These are phyloP conservation scores for Limnephilus auricula DNA, from an alignment of 2,888 invertebrate species.

Conservation along the genomic window DNA sequence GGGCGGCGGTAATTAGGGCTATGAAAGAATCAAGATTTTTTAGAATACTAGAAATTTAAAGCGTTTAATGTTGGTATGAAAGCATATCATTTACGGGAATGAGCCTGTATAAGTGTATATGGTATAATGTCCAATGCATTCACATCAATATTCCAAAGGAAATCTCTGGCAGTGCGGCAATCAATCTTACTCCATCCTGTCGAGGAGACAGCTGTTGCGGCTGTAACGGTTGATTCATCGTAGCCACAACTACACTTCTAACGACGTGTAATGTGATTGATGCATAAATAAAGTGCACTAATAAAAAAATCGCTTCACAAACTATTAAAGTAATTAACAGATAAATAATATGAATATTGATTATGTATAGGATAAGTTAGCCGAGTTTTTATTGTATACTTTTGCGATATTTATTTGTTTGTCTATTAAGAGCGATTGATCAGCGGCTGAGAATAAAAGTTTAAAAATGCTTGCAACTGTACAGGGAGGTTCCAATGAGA, in stretches of 20 bases:
- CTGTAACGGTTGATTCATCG: slow-evolving; percentile 45
- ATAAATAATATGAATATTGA: no score
- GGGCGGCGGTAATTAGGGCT: no score
- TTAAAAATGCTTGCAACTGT: no score
- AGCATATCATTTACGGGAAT: not conserved
- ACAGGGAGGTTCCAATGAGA: no score
- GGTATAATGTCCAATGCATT: not conserved
- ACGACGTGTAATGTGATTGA: not conserved
- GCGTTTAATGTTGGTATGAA: not conserved
- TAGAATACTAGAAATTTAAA: not conserved
- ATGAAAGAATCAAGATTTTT: not conserved
- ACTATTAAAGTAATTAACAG: no score
- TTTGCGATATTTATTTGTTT: no score
- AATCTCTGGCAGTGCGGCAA: not conserved
- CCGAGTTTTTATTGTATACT: no score
- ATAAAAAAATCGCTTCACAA: not conserved
- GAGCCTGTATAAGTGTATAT: not conserved
- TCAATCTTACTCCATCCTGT: slow-evolving; percentile 43
- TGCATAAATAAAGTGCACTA: not conserved
- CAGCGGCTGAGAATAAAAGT: no score
- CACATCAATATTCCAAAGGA: slow-evolving; percentile 43
- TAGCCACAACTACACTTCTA: not conserved
- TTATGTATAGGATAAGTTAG: no score
- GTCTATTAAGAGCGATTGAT: no score
- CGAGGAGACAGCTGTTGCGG: slow-evolving; percentile 41